Conservation (phyloP, 2,888 invertebrate species). For the Agapostemon virescens region DNA sequence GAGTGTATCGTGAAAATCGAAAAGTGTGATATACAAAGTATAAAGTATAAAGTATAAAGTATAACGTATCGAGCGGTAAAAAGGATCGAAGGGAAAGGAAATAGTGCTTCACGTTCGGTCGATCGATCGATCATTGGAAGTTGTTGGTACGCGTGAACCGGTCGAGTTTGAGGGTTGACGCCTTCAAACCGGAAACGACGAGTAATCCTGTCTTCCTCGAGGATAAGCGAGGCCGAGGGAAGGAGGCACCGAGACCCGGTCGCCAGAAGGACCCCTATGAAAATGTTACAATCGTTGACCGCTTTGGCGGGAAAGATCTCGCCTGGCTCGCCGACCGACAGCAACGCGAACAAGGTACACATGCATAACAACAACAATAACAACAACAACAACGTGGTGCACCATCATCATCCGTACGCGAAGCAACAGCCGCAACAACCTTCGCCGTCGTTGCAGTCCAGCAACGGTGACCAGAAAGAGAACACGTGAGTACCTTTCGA, state of each 20-base stretch:
- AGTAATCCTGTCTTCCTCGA: conserved; percentile 69
- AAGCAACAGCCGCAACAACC: conserved; percentile 75
- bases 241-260: conserved; percentile 70
- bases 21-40: too few species aligned
- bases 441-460: conserved; percentile 69
- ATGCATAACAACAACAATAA: conserved; percentile 81
- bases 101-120: conserved; percentile 14
- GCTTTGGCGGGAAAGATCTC: conserved; percentile 94
- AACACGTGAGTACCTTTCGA: conserved; percentile 77
- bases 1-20: conserved; percentile 13
- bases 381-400: conserved; percentile 73
- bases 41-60: too few species aligned
- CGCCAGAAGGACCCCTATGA: conserved; percentile 77
- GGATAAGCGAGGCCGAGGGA: conserved; percentile 64
- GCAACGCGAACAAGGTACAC: conserved; percentile 86
- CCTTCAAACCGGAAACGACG: conserved; percentile 64
- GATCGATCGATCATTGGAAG: background rate
- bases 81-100: background rate
- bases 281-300: conserved; percentile 93
- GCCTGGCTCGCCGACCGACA: conserved; percentile 86
- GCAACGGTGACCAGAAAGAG: conserved; percentile 78
- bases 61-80: too few species aligned
- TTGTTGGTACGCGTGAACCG: conserved; percentile 37
- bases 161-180: conserved; percentile 68
- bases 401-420: conserved; percentile 75